phyloP scores from a whole-genome alignment of 2,113 vertebrate species.

The Neomonachus schauinslandi region DNA sequence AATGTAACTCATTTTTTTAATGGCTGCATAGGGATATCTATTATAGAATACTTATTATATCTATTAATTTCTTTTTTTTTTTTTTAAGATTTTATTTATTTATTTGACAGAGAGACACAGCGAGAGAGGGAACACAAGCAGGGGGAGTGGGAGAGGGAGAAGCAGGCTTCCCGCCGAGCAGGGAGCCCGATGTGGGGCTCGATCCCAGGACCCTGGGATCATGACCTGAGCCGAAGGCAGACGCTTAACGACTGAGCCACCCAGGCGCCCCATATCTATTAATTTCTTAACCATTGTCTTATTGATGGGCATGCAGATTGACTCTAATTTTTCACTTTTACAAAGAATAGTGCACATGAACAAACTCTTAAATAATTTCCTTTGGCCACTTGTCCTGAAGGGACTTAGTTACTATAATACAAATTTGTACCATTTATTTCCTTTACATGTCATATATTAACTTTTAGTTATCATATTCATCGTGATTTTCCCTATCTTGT shows the following conservation, averaged over 20 bases:
- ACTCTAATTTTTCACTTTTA: background rate
- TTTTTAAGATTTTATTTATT: no score
- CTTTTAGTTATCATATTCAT: background rate
- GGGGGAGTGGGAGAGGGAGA: no score
- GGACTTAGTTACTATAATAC: background rate
- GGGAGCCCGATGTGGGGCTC: no score
- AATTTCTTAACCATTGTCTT: constrained; percentile 9
- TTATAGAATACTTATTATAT: background rate
- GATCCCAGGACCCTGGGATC: no score
- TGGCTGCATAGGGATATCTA: background rate
- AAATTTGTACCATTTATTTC: constrained; percentile 1
- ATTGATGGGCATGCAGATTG: background rate
- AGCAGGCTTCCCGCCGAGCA: no score
- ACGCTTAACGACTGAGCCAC: no score
- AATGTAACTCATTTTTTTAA: constrained; percentile 21
- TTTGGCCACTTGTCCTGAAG: background rate
- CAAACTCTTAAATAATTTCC: background rate
- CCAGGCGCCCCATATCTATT: background rate
- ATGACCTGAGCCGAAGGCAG: no score
- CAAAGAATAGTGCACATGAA: background rate
- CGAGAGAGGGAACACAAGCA: no score
- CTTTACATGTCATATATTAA: background rate
- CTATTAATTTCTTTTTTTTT: background rate
- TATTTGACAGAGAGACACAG: no score
- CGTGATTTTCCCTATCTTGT: background rate